phyloP scores from a whole-genome alignment of 2,113 vertebrate genomes.

The Platichthys flesus region DNA sequence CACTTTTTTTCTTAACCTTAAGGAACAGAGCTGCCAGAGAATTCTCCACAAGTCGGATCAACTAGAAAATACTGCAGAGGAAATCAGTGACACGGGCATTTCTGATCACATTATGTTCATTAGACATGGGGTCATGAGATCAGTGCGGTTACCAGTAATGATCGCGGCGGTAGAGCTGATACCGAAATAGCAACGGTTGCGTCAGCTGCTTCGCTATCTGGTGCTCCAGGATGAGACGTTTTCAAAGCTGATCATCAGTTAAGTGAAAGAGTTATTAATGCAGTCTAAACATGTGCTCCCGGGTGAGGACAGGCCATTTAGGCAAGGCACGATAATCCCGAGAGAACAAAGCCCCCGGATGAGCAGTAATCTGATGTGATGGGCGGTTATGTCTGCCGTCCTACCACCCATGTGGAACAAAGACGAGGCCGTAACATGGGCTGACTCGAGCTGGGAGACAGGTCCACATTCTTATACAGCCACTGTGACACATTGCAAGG shows the following conservation, averaged over 20 bases:
- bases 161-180: slow-evolving; percentile 1
- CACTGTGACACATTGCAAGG: background rate
- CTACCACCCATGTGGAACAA: slow-evolving; percentile 7
- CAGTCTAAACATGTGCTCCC: background rate
- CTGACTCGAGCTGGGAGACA: background rate
- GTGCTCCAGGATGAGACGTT: background rate
- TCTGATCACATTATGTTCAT: background rate
- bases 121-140: background rate
- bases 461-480: background rate
- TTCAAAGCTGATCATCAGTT: slow-evolving; percentile 28
- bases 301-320: slow-evolving; percentile 28
- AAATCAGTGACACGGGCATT: slow-evolving; percentile 12
- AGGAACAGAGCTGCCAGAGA: slow-evolving; percentile 36
- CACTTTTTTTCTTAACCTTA: slow-evolving; percentile 26
- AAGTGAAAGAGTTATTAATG: slow-evolving; percentile 10
- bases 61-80: slow-evolving; percentile 17
- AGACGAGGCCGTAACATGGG: background rate
- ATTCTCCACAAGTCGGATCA: slow-evolving; percentile 28
- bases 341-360: slow-evolving; percentile 28
- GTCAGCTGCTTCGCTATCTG: background rate
- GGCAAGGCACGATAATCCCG: slow-evolving; percentile 28
- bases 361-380: slow-evolving; percentile 27
- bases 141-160: background rate
- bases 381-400: slow-evolving; percentile 21
- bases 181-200: slow-evolving; percentile 8